Evolutionary conservation across 2,113 vertebrate species (phyloP).

Genomic region (Tursiops truncatus): DNA sequence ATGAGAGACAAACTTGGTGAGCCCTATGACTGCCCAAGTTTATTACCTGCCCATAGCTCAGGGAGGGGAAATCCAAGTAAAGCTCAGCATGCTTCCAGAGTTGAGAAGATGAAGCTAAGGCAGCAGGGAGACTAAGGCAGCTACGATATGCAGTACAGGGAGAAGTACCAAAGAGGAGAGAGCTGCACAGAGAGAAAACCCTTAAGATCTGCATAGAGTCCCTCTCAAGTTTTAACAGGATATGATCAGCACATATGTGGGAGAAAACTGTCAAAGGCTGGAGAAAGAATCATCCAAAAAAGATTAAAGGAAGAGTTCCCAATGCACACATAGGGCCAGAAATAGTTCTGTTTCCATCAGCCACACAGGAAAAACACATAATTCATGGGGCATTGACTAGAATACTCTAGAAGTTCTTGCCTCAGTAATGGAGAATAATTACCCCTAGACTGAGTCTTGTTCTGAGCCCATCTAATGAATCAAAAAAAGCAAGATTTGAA

Average conservation of each 20-base stretch:
- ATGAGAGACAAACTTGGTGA: neutral
- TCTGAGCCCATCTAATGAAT: neutral
- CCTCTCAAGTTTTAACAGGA: neutral
- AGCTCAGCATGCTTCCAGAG: neutral
- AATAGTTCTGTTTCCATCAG: neutral
- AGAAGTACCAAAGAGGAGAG: neutral
- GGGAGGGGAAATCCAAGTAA: neutral
- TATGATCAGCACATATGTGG: neutral
- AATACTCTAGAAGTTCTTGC: neutral
- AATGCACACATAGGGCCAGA: neutral
- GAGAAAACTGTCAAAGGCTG: neutral
- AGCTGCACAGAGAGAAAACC: neutral
- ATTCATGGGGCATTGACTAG: neutral
- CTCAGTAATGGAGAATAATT: neutral
- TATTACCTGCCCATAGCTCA: neutral
- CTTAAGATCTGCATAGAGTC: neutral
- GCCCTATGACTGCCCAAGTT: neutral
- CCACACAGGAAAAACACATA: neutral
- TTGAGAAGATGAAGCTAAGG: neutral
- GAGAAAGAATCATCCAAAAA: neutral
- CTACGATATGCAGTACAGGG: neutral
- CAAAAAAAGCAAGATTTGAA: slow-evolving; percentile 24
- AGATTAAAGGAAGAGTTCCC: neutral
- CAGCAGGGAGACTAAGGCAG: neutral
- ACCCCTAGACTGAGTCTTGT: neutral